Evolutionary conservation across 1,140 invertebrate genomes (phyloP).

Genomic region (Drosophila ohnishii): DNA sequence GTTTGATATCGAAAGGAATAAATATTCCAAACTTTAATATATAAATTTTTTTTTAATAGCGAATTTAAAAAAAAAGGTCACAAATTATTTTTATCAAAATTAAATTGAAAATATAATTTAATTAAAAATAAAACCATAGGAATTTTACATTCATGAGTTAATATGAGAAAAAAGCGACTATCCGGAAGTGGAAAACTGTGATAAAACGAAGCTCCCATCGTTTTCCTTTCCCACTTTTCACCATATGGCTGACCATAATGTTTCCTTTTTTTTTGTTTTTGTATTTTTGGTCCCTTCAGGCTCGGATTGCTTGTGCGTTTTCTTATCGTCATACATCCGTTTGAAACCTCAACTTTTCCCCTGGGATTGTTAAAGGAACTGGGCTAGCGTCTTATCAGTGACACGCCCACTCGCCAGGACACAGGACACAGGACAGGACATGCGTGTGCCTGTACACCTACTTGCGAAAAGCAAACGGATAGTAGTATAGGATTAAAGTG

Average conservation of each 20-base stretch:
- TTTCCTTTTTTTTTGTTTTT: background rate
- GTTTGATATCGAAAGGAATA: background rate
- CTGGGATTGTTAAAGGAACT: slow-evolving; percentile 5
- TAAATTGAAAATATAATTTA: too few relatives aligned
- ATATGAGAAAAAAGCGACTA: background rate
- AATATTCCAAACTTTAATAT: too few relatives aligned
- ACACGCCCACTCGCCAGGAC: slow-evolving; percentile 20
- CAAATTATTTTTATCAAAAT: too few relatives aligned
- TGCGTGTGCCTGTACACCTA: background rate
- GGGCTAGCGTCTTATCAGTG: slow-evolving; percentile 21
- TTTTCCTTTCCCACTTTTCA: slow-evolving; percentile 8
- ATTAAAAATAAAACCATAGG: background rate
- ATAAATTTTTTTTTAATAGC: too few relatives aligned
- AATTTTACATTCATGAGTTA: background rate
- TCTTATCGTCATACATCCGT: slow-evolving; percentile 29
- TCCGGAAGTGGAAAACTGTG: slow-evolving; percentile 8
- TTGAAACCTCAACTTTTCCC: slow-evolving; percentile 17
- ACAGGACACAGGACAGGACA: slow-evolving; percentile 2
- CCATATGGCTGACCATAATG: slow-evolving; percentile 23
- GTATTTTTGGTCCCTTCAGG: slow-evolving; percentile 17
- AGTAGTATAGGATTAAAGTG: background rate
- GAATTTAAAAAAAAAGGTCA: too few relatives aligned
- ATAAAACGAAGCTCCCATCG: slow-evolving; percentile 9
- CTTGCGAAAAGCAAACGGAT: slow-evolving; percentile 8
- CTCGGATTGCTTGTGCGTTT: slow-evolving; percentile 14